Percentiles rank a stretch among this genome's conserved stretches.
Conservation (phyloP, 2,888 invertebrate genomes). For the Erebia ligea region DNA sequence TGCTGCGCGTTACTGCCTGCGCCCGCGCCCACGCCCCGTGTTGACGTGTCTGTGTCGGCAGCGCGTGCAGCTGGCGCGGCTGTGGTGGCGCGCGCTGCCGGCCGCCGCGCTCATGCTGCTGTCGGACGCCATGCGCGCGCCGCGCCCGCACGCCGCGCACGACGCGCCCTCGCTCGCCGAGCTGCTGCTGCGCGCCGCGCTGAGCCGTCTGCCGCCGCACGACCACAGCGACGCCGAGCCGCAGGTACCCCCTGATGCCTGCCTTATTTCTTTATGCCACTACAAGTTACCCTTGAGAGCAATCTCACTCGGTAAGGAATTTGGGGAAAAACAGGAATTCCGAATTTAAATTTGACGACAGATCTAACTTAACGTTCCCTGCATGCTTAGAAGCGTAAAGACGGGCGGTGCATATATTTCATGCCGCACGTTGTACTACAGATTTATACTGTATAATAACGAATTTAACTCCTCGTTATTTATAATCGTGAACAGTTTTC, state of each 20-base stretch:
- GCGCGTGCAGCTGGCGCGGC: constrained; percentile 1
- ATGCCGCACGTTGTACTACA: too few relatives aligned
- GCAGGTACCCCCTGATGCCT: background rate
- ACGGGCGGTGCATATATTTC: too few relatives aligned
- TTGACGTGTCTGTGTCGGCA: background rate
- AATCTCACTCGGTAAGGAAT: too few relatives aligned
- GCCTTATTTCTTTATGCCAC: background rate
- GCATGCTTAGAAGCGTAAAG: too few relatives aligned
- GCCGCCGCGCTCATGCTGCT: constrained; percentile 4
- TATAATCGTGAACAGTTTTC: too few relatives aligned
- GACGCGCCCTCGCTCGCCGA: constrained; percentile 16
- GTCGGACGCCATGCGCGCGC: constrained; percentile 15
- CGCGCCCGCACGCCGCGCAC: background rate
- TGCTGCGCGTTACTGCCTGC: too few relatives aligned
- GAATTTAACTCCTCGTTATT: too few relatives aligned
- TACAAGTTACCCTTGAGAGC: background rate
- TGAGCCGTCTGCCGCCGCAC: background rate
- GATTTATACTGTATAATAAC: too few relatives aligned
- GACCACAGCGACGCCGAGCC: background rate
- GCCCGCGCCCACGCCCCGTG: too few relatives aligned
- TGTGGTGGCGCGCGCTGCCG: constrained; percentile 15
- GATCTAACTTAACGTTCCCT: too few relatives aligned
- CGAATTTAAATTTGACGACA: too few relatives aligned
- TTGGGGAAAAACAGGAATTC: too few relatives aligned
- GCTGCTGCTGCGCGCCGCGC: constrained; percentile 21